phyloP scores from a whole-genome alignment of 2,888 invertebrate species.

The Miltochrista miniata region DNA sequence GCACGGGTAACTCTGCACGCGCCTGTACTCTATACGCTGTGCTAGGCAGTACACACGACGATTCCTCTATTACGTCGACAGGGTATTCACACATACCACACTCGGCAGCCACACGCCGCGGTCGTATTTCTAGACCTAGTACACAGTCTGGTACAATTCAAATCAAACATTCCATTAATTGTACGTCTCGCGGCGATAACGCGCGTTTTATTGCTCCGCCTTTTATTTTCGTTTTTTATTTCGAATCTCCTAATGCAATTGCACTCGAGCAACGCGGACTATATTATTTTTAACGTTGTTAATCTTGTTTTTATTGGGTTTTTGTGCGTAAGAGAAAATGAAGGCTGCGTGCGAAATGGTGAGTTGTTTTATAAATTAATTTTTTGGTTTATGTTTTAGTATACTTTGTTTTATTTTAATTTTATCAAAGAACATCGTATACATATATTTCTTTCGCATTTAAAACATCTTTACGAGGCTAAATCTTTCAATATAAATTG shows the following conservation, averaged over 20 bases:
- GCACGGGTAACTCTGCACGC: constrained; percentile 25
- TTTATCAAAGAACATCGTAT: not conserved
- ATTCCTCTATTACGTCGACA: constrained; percentile 10
- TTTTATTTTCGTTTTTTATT: constrained; percentile 75
- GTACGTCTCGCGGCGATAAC: constrained; percentile 71
- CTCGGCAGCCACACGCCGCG: constrained; percentile 43
- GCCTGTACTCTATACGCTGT: constrained; percentile 4
- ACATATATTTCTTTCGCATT: not conserved
- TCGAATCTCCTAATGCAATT: constrained; percentile 77
- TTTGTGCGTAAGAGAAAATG: constrained; percentile 72
- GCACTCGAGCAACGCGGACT: constrained; percentile 73
- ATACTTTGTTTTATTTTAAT: constrained; percentile 3
- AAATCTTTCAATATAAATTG: constrained; percentile 25
- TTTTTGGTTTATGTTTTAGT: constrained; percentile 12
- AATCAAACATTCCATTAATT: constrained; percentile 77
- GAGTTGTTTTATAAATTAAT: constrained; percentile 42
- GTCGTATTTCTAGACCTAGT: constrained; percentile 42
- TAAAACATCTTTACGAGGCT: constrained; percentile 1
- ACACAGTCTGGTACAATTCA: constrained; percentile 48
- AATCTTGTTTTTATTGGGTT: constrained; percentile 64
- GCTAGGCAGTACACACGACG: not conserved
- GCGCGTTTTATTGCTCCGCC: constrained; percentile 71
- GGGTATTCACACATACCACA: constrained; percentile 38
- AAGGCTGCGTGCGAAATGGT: constrained; percentile 59
- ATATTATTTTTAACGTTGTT: constrained; percentile 66